Conservation (phyloP, 2,797 vertebrate species). For the Liparis tanakae region DNA sequence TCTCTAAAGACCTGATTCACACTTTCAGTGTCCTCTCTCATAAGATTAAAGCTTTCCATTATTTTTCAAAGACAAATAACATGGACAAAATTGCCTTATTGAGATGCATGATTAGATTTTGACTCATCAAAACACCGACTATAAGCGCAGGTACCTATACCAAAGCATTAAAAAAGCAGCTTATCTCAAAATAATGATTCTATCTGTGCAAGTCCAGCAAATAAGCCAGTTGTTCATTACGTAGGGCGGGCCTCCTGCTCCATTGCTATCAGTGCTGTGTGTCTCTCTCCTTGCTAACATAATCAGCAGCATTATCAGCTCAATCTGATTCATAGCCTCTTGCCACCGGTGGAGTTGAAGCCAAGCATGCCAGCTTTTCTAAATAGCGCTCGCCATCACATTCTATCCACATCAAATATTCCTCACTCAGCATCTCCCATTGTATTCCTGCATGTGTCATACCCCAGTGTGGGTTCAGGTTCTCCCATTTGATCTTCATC, state of each 20-base stretch:
- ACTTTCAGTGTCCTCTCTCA: not conserved
- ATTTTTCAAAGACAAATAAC: slow-evolving; percentile 3
- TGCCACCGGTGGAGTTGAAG: slow-evolving; percentile 43
- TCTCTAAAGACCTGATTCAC: not conserved
- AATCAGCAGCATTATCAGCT: slow-evolving; percentile 69
- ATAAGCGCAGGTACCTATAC: not conserved
- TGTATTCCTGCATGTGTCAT: slow-evolving; percentile 58
- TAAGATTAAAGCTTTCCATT: not conserved
- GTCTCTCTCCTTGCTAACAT: slow-evolving; percentile 58
- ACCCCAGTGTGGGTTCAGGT: slow-evolving; percentile 43
- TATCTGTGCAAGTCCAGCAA: slow-evolving; percentile 29
- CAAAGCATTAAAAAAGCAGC: slow-evolving; percentile 31
- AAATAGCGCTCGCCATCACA: slow-evolving; percentile 38
- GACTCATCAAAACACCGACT: slow-evolving; percentile 1
- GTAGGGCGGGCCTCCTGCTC: slow-evolving; percentile 27
- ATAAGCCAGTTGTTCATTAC: slow-evolving; percentile 51
- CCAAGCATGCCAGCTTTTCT: slow-evolving; percentile 52
- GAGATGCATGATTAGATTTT: slow-evolving; percentile 23
- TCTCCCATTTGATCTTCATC: slow-evolving; percentile 45
- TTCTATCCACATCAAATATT: slow-evolving; percentile 61
- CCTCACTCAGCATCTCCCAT: slow-evolving; percentile 54
- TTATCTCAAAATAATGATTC: slow-evolving; percentile 28
- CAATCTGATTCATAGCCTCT: slow-evolving; percentile 64
- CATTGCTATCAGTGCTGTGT: slow-evolving; percentile 46
- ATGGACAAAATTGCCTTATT: slow-evolving; percentile 12